Conservation (phyloP, 2,797 vertebrate species). For the Protonibea diacanthus region DNA sequence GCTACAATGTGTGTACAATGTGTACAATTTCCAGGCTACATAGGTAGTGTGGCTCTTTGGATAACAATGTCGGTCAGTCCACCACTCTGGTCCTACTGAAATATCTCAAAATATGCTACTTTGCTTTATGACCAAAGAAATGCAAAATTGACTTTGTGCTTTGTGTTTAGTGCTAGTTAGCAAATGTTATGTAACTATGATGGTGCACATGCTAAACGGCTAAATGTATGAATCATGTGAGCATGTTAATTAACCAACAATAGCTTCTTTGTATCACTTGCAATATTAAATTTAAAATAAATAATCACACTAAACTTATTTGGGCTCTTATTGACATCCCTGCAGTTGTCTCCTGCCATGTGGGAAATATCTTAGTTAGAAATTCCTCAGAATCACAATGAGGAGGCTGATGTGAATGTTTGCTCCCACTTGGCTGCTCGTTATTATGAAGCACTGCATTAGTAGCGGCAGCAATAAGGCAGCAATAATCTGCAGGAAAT, state of each 20-base stretch:
- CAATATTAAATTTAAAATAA: background rate
- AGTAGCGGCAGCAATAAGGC: conserved; percentile 14
- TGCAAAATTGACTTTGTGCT: too few relatives aligned
- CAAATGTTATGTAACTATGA: background rate
- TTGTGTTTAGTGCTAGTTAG: background rate
- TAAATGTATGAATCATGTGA: background rate
- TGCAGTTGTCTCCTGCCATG: conserved; percentile 2
- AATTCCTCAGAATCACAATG: conserved; percentile 35
- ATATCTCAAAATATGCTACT: background rate
- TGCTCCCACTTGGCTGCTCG: conserved; percentile 34
- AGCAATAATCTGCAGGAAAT: conserved; percentile 32
- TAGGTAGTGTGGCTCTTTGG: background rate
- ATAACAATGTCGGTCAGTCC: background rate
- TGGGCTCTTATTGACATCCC: conserved; percentile 6
- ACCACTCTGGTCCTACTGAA: background rate
- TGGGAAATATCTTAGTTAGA: background rate
- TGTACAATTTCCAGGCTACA: background rate
- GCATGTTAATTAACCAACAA: background rate
- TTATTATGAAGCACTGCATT: conserved; percentile 21
- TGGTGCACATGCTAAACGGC: background rate
- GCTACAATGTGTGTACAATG: too few relatives aligned
- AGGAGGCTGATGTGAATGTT: conserved; percentile 20
- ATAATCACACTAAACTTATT: background rate
- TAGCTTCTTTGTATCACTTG: background rate
- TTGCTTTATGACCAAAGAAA: background rate